These are phyloP conservation scores for Daubentonia madagascariensis DNA, from an alignment of 2,113 vertebrate genomes.

Conservation along the genomic window DNA sequence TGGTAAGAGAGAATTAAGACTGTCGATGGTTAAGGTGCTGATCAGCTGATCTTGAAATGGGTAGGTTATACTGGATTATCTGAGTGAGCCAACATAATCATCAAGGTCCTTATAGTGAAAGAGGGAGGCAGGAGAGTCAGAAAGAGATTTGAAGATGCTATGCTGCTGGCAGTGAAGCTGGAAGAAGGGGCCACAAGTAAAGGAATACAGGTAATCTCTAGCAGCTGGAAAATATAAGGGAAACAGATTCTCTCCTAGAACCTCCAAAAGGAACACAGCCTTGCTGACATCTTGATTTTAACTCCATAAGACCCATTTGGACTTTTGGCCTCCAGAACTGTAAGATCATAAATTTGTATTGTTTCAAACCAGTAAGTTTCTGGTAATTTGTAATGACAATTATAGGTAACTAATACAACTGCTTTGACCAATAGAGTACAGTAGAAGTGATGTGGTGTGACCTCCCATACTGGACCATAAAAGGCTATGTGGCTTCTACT, in stretches of 20 bases:
- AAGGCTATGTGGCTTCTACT: not conserved
- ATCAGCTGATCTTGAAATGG: not conserved
- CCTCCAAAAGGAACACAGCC: not conserved
- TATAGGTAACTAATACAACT: not conserved
- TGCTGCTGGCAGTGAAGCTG: not conserved
- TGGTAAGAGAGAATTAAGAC: not conserved
- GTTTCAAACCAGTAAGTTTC: not conserved
- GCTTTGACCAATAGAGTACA: not conserved
- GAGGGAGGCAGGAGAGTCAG: not conserved
- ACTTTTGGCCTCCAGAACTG: not conserved
- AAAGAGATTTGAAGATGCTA: not conserved
- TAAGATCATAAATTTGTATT: not conserved
- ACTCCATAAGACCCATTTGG: not conserved
- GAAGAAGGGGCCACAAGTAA: not conserved
- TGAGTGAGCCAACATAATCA: not conserved
- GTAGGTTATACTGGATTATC: not conserved
- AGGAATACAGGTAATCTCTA: not conserved
- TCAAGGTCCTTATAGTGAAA: not conserved
- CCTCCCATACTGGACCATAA: not conserved
- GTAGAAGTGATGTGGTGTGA: not conserved
- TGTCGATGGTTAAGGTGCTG: not conserved
- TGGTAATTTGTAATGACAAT: not conserved
- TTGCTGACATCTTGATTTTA: not conserved
- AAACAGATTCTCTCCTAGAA: not conserved
- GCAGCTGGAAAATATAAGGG: not conserved